A percentile compares a stretch with the other conserved stretches of the same genome.
Conservation (phyloP, 2,797 vertebrate species). For the Lacerta bilineata region DNA sequence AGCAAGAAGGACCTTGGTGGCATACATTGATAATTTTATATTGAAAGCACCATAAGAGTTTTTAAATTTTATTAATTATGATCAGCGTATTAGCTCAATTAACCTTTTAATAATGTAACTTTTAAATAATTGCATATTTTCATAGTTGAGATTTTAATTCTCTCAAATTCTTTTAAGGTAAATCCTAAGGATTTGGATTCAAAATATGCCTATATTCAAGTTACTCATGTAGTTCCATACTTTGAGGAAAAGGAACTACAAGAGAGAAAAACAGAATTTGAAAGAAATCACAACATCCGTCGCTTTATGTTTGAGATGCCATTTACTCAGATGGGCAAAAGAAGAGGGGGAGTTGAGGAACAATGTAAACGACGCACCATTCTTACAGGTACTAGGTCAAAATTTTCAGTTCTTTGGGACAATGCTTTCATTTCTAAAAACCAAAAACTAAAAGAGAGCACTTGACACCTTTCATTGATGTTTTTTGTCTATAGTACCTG, state of each 20-base stretch:
- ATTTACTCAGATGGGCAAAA: conserved; percentile 93
- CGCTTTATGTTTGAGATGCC: conserved; percentile 98
- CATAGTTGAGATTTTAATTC: background rate
- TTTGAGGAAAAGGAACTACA: conserved; percentile 96
- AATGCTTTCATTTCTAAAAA: background rate
- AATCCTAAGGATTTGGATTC: conserved; percentile 97
- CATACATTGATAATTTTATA: background rate
- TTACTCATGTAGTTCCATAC: conserved; percentile 93
- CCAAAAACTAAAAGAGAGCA: background rate
- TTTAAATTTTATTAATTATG: background rate
- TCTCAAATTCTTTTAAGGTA: conserved; percentile 80
- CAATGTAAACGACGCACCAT: conserved; percentile 95
- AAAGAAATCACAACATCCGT: conserved; percentile 95
- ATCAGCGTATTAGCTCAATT: background rate
- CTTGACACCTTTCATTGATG: background rate
- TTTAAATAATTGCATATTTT: background rate
- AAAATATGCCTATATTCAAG: conserved; percentile 98
- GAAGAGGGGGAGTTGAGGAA: conserved; percentile 94
- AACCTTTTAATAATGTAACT: too few species aligned
- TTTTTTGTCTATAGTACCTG: background rate
- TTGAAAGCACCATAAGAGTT: background rate
- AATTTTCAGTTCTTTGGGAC: background rate
- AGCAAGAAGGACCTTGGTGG: background rate
- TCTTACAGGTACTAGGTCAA: conserved; percentile 87
- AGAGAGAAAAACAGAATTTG: conserved; percentile 95